A percentile compares a stretch with the other conserved stretches of the same genome.
These are phyloP conservation scores for Zosterops pallidus DNA, from an alignment of 2,113 vertebrate genomes.

Conservation along the genomic window DNA sequence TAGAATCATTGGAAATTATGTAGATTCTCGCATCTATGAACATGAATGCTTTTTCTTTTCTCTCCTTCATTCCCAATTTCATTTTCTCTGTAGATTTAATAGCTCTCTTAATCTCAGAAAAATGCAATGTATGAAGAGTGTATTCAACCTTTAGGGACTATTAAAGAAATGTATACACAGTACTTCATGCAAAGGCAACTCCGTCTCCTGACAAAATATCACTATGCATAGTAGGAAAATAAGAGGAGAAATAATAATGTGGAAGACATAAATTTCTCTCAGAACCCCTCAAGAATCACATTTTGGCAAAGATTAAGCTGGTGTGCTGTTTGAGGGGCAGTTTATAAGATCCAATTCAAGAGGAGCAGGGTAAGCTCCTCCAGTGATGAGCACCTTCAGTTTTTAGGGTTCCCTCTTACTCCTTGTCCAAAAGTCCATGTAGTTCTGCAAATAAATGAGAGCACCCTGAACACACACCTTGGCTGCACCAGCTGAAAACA, in stretches of 20 bases:
- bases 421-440: background rate
- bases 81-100: constrained; percentile 57
- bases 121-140: constrained; percentile 7
- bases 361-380: background rate
- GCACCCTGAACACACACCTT: background rate
- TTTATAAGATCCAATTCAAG: background rate
- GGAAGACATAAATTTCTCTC: constrained; percentile 5
- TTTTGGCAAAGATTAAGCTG: background rate
- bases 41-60: constrained; percentile 35
- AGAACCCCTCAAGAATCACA: background rate
- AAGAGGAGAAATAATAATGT: background rate
- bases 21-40: constrained; percentile 65
- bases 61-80: constrained; percentile 51
- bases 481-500: background rate
- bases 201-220: background rate
- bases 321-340: background rate
- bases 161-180: constrained; percentile 9
- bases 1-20: constrained; percentile 68
- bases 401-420: background rate
- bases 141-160: constrained; percentile 29
- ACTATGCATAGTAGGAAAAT: background rate
- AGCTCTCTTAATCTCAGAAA: constrained; percentile 64
- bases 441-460: background rate
- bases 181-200: background rate
- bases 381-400: background rate